phyloP scores from a whole-genome alignment of 1,140 invertebrate species.

The Drosophila rhopaloa region DNA sequence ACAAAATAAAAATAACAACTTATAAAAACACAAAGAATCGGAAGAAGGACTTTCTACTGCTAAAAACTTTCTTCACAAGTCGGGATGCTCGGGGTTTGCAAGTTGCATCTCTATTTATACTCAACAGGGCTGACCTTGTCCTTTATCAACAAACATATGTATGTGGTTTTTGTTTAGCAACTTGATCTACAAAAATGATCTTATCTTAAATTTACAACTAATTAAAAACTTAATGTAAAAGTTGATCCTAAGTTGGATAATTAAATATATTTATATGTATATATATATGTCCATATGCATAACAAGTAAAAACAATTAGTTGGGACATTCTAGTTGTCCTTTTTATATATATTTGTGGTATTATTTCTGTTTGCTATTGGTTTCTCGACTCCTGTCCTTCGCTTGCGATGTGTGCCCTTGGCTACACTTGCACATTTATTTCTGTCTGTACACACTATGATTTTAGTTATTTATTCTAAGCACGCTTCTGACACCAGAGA shows the following conservation, averaged over 20 bases:
- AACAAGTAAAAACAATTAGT: slow-evolving; percentile 46
- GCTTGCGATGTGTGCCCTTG: background rate
- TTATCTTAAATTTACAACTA: slow-evolving; percentile 60
- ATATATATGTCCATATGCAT: slow-evolving; percentile 29
- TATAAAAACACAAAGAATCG: slow-evolving; percentile 11
- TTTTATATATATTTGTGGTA: background rate
- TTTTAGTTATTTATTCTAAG: background rate
- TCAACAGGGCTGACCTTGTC: slow-evolving; percentile 15
- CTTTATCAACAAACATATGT: background rate
- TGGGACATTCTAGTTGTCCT: slow-evolving; percentile 29
- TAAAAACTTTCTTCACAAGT: slow-evolving; percentile 14
- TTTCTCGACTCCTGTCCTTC: slow-evolving; percentile 5
- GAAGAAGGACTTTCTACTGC: slow-evolving; percentile 2
- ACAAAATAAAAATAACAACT: slow-evolving; percentile 3
- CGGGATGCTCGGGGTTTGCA: slow-evolving; percentile 42
- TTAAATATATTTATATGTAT: slow-evolving; percentile 37
- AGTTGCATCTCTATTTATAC: slow-evolving; percentile 8
- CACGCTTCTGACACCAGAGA: background rate
- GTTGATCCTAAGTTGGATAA: slow-evolving; percentile 37
- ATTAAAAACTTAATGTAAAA: slow-evolving; percentile 73
- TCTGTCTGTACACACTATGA: background rate
- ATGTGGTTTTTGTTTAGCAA: slow-evolving; percentile 1
- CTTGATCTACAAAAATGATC: slow-evolving; percentile 65
- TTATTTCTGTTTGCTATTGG: slow-evolving; percentile 18
- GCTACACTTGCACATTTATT: background rate